A percentile compares a stretch with the other conserved stretches of the same genome.
These are phyloP conservation scores for Prinia subflava DNA, from an alignment of 2,113 vertebrate species.

Conservation along the genomic window DNA sequence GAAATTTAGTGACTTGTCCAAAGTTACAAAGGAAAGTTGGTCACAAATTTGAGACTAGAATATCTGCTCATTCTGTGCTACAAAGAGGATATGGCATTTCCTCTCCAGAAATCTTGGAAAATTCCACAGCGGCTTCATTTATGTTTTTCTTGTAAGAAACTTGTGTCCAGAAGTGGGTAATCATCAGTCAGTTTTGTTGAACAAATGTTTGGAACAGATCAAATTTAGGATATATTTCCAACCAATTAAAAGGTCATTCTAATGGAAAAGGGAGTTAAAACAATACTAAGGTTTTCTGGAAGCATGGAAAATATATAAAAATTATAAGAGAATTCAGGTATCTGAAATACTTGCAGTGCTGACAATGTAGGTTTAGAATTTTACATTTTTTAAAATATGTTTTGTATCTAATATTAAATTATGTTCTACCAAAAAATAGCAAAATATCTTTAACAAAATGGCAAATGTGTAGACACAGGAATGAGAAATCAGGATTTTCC, in stretches of 20 bases:
- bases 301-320: neutral
- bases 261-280: neutral
- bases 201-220: neutral
- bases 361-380: neutral
- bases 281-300: neutral
- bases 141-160: neutral
- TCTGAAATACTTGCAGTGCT: neutral
- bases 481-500: neutral
- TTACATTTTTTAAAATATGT: neutral
- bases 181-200: neutral
- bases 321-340: neutral
- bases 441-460: neutral
- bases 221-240: neutral
- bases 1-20: neutral
- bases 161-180: neutral
- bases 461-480: neutral
- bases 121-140: neutral
- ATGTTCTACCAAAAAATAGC: neutral
- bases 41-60: neutral
- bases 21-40: neutral
- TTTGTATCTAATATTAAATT: neutral
- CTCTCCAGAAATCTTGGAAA: constrained; percentile 5
- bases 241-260: neutral
- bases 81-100: constrained; percentile 4
- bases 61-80: neutral